Evolutionary conservation across 2,797 vertebrate genomes (phyloP).

Genomic region (Argya squamiceps): DNA sequence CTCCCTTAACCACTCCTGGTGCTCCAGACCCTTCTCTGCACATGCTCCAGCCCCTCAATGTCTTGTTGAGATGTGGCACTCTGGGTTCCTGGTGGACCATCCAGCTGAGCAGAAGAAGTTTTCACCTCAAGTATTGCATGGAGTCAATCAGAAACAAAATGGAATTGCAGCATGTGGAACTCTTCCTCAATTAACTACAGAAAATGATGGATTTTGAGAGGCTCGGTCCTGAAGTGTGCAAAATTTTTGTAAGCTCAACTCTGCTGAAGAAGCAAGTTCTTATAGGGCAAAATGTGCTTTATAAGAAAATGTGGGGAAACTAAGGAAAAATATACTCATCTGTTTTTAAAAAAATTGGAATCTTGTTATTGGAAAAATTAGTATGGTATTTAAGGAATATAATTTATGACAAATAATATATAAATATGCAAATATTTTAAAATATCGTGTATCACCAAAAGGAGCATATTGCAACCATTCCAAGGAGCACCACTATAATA

Average conservation of each 20-base stretch:
- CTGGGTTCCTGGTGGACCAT: neutral
- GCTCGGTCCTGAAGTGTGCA: neutral
- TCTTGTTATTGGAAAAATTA: neutral
- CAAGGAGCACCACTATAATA: neutral
- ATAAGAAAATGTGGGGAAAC: neutral
- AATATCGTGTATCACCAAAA: neutral
- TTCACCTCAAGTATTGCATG: neutral
- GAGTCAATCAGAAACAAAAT: neutral
- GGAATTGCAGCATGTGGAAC: neutral
- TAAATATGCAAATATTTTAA: neutral
- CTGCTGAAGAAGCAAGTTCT: neutral
- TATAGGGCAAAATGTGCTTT: neutral
- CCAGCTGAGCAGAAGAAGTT: neutral
- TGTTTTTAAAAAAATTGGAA: neutral
- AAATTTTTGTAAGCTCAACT: neutral
- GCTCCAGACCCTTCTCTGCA: neutral
- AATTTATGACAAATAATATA: neutral
- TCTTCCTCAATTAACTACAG: neutral
- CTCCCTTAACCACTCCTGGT: neutral
- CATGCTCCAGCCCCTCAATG: neutral
- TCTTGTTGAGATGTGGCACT: neutral
- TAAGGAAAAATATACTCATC: neutral
- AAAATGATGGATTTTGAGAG: neutral
- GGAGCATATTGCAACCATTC: neutral
- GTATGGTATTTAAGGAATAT: neutral